These are phyloP conservation scores for Cebidichthys violaceus DNA, from an alignment of 2,113 vertebrate species.

Conservation along the genomic window DNA sequence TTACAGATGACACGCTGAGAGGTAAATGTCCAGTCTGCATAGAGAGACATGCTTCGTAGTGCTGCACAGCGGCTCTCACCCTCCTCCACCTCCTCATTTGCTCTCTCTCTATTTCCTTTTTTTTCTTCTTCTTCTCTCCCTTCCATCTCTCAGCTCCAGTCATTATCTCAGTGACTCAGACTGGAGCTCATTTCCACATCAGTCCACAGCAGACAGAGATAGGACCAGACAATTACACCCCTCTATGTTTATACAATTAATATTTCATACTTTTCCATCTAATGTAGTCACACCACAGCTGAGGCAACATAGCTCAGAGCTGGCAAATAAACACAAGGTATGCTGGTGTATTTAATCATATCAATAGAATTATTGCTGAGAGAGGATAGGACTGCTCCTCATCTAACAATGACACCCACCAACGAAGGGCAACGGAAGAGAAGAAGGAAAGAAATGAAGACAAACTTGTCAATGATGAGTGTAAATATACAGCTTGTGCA, in stretches of 20 bases:
- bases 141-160: conserved; percentile 40
- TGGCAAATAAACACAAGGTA: conserved; percentile 60
- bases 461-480: background rate
- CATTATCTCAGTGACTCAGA: conserved; percentile 73
- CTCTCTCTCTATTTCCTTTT: conserved; percentile 6
- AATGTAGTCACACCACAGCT: conserved; percentile 64
- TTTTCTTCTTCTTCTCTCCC: conserved; percentile 4
- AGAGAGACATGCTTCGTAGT: conserved; percentile 28
- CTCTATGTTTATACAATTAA: conserved; percentile 76
- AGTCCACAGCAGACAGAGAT: conserved; percentile 64
- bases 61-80: conserved; percentile 50
- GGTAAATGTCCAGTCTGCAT: conserved; percentile 35
- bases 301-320: conserved; percentile 49
- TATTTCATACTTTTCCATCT: conserved; percentile 71
- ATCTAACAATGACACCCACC: conserved; percentile 26
- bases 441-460: background rate
- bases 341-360: conserved; percentile 67
- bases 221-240: conserved; percentile 71
- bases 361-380: conserved; percentile 35
- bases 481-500: conserved; percentile 10
- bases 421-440: background rate
- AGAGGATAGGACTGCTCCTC: conserved; percentile 13
- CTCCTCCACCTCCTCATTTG: background rate
- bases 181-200: conserved; percentile 73
- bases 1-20: conserved; percentile 40